phyloP scores from a whole-genome alignment of 1,140 invertebrate genomes.

The Aphidius gifuensis region DNA sequence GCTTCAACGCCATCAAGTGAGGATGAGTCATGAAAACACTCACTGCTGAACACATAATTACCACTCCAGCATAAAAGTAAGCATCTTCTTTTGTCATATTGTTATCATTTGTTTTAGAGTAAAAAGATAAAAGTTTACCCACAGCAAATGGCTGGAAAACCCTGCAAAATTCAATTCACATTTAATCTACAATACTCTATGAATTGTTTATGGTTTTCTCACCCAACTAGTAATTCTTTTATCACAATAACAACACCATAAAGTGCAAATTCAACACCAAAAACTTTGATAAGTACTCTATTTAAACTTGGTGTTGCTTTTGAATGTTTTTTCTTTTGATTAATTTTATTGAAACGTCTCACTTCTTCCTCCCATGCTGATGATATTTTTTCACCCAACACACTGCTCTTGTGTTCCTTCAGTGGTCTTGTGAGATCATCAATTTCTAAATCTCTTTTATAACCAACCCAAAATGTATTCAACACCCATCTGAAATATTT shows the following conservation, averaged over 20 bases:
- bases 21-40: constrained; percentile 72
- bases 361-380: constrained; percentile 44
- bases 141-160: constrained; percentile 68
- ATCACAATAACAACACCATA: constrained; percentile 55
- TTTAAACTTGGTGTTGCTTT: constrained; percentile 56
- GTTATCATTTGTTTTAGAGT: constrained; percentile 47
- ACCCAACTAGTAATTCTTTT: constrained; percentile 58
- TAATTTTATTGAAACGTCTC: constrained; percentile 30
- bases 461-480: constrained; percentile 66
- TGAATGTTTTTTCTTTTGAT: constrained; percentile 27
- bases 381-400: constrained; percentile 52
- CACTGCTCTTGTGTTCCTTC: constrained; percentile 56
- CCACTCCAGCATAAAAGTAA: constrained; percentile 66
- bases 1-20: constrained; percentile 71
- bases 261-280: constrained; percentile 54
- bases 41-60: constrained; percentile 64
- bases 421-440: constrained; percentile 68
- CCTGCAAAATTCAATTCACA: constrained; percentile 48
- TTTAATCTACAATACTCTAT: background rate
- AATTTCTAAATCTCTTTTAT: constrained; percentile 65
- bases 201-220: constrained; percentile 26
- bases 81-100: constrained; percentile 56
- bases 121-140: constrained; percentile 69
- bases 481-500: constrained; percentile 61
- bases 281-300: constrained; percentile 55